Percentiles rank a stretch among this genome's conserved stretches.
Evolutionary conservation across 2,888 invertebrate genomes (phyloP).

Genomic region (Hesperia comma): DNA sequence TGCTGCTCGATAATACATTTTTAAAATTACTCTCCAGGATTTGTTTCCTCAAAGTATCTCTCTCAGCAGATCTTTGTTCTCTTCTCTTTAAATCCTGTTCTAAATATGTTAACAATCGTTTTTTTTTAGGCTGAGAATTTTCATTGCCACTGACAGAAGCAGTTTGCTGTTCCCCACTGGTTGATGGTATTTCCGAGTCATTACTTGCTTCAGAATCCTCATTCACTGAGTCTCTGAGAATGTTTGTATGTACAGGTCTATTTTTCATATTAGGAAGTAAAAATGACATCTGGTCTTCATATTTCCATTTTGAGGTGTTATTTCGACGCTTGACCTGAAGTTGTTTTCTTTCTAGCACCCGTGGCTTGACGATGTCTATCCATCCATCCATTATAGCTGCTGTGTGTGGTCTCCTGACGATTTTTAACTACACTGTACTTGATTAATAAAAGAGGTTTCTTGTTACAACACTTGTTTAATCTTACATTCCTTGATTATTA

Average conservation of each 20-base stretch:
- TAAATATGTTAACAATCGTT: constrained; percentile 10
- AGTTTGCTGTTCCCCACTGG: constrained; percentile 15
- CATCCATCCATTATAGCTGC: no score
- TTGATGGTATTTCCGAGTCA: constrained; percentile 13
- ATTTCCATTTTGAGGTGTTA: constrained; percentile 15
- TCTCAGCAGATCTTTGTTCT: constrained; percentile 7
- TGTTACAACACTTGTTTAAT: no score
- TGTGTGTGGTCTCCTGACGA: no score
- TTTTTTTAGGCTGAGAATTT: constrained; percentile 13
- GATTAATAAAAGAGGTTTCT: no score
- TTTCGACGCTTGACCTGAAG: constrained; percentile 10
- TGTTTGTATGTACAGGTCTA: constrained; percentile 11
- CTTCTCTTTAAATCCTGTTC: constrained; percentile 11
- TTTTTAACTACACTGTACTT: no score
- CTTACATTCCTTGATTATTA: no score
- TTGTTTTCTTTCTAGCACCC: constrained; percentile 12
- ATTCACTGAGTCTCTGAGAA: constrained; percentile 10
- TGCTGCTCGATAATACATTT: no score
- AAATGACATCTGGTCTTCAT: constrained; percentile 12
- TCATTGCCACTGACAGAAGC: constrained; percentile 12
- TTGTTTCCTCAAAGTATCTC: constrained; percentile 11
- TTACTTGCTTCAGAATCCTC: constrained; percentile 11
- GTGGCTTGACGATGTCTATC: constrained; percentile 16
- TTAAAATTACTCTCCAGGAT: neutral
- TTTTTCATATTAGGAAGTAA: constrained; percentile 14